These are phyloP conservation scores for Hirtodrosophila cameraria DNA, from an alignment of 2,888 invertebrate genomes.

Conservation along the genomic window DNA sequence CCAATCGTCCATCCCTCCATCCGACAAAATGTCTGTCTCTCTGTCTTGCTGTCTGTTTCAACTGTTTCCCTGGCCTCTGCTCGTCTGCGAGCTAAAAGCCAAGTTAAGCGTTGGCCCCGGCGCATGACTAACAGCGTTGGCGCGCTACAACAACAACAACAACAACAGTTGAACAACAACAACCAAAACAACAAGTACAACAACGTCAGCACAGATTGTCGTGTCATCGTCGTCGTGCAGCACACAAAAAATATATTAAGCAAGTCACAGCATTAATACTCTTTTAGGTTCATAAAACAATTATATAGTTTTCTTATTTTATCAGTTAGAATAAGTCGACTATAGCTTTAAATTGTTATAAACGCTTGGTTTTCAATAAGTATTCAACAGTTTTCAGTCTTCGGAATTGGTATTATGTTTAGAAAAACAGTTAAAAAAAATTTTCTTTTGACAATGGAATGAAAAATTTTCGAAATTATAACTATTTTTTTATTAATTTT, in stretches of 20 bases:
- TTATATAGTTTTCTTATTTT: too few relatives aligned
- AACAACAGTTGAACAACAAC: slow-evolving; percentile 25
- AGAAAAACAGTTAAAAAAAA: too few relatives aligned
- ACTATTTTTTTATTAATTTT: too few relatives aligned
- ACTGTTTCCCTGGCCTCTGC: slow-evolving; percentile 22
- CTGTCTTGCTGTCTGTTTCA: too few relatives aligned
- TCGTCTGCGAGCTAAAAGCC: slow-evolving; percentile 60
- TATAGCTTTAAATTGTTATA: too few relatives aligned
- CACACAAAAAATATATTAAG: background rate
- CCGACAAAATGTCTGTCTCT: slow-evolving; percentile 10
- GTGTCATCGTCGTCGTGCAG: slow-evolving; percentile 73
- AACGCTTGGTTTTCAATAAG: too few relatives aligned
- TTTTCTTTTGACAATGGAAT: too few relatives aligned
- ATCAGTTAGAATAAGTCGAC: too few relatives aligned
- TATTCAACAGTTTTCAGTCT: too few relatives aligned
- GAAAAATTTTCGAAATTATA: too few relatives aligned
- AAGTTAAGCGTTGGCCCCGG: slow-evolving; percentile 69
- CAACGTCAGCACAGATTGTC: slow-evolving; percentile 63
- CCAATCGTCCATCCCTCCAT: slow-evolving; percentile 16
- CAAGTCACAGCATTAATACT: slow-evolving; percentile 24
- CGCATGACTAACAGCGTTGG: slow-evolving; percentile 76
- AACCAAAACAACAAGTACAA: slow-evolving; percentile 34
- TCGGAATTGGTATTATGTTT: too few relatives aligned
- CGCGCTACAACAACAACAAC: slow-evolving; percentile 63
- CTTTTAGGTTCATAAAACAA: background rate